phyloP scores from a whole-genome alignment of 2,113 vertebrate species.

The Spizaetus ornatus region DNA sequence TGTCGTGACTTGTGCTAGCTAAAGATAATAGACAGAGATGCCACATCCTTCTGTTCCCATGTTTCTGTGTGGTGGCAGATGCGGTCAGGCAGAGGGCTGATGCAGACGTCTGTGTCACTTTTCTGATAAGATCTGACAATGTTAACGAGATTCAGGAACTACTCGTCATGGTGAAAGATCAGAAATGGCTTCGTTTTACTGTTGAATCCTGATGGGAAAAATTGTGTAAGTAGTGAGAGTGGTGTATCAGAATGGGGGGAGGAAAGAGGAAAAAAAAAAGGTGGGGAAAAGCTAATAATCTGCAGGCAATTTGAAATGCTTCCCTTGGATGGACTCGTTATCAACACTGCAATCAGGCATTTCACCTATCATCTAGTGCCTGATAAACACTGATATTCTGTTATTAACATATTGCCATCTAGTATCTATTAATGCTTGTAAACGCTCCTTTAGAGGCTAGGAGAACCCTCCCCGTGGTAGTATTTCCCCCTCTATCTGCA shows the following conservation, averaged over 20 bases:
- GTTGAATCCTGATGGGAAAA: neutral
- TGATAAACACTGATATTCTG: neutral
- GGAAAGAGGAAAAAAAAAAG: neutral
- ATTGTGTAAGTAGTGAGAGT: neutral
- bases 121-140: neutral
- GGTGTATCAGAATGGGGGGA: neutral
- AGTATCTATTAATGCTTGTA: neutral
- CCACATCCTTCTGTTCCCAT: neutral
- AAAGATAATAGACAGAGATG: neutral
- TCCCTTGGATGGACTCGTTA: neutral
- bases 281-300: neutral
- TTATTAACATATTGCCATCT: neutral
- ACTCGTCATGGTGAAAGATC: neutral
- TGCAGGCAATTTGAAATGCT: neutral
- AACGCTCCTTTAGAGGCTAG: neutral
- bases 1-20: neutral
- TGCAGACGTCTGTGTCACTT: neutral
- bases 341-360: neutral
- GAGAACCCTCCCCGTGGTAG: neutral
- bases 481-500: neutral
- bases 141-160: neutral
- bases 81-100: neutral
- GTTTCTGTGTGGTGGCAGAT: neutral
- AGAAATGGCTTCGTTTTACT: neutral
- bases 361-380: neutral